Evolutionary conservation across 2,888 invertebrate species (phyloP).

Genomic region (Caenorhabditis japonica): DNA sequence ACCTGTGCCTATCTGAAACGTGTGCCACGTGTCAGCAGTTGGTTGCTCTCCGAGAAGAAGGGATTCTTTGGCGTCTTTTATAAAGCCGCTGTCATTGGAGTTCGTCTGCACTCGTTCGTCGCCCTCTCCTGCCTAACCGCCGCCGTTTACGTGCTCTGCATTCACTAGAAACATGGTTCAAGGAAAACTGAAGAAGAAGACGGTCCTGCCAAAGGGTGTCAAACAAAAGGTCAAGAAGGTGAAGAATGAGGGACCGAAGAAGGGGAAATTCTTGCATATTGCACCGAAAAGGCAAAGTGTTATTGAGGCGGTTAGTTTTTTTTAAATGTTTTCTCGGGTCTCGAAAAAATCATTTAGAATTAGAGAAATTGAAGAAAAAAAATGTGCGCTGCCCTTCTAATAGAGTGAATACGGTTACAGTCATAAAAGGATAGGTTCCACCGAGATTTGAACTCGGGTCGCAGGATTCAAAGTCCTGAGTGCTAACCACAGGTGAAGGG

Average conservation of each 20-base stretch:
- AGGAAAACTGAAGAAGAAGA: slow-evolving; percentile 59
- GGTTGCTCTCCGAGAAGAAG: slow-evolving; percentile 79
- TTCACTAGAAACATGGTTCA: slow-evolving; percentile 76
- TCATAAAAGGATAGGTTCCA: slow-evolving; percentile 64
- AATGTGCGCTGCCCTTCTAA: not conserved
- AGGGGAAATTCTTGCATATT: slow-evolving; percentile 64
- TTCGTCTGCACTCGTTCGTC: slow-evolving; percentile 78
- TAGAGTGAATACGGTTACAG: too few relatives aligned
- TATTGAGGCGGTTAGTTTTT: slow-evolving; percentile 55
- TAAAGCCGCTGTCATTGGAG: slow-evolving; percentile 79
- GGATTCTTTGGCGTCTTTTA: slow-evolving; percentile 79
- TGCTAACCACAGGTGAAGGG: too few relatives aligned
- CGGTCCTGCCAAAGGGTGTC: slow-evolving; percentile 68
- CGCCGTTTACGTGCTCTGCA: slow-evolving; percentile 78
- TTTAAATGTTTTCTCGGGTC: not conserved
- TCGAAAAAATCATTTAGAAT: slow-evolving; percentile 1
- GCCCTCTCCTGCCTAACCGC: slow-evolving; percentile 77
- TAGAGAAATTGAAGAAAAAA: slow-evolving; percentile 2
- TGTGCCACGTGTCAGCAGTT: slow-evolving; percentile 78
- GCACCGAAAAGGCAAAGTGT: slow-evolving; percentile 68
- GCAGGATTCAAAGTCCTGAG: slow-evolving; percentile 70
- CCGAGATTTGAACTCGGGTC: slow-evolving; percentile 70
- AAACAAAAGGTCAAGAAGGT: slow-evolving; percentile 66
- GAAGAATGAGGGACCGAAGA: slow-evolving; percentile 53
- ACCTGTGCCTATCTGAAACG: slow-evolving; percentile 79